These are phyloP conservation scores for Tetragnatha versicolor DNA, from an alignment of 1,140 invertebrate genomes.

Conservation along the genomic window DNA sequence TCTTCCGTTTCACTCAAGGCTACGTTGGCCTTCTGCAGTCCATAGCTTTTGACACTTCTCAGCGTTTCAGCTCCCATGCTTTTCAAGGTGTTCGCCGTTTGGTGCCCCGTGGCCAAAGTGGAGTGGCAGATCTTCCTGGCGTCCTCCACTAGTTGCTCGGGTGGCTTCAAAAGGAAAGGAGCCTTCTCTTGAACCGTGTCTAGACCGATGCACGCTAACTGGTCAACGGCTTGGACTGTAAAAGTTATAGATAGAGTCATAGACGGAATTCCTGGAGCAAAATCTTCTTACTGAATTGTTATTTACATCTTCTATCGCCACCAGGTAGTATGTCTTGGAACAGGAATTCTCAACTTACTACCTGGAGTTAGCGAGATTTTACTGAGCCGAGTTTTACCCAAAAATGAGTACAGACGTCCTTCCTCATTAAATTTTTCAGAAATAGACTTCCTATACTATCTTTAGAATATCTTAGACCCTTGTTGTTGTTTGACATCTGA, in stretches of 20 bases:
- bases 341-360: neutral
- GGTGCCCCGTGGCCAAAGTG: constrained; percentile 15
- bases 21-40: constrained; percentile 33
- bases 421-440: too few relatives aligned
- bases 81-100: constrained; percentile 33
- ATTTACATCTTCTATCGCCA: neutral
- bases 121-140: constrained; percentile 28
- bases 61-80: constrained; percentile 24
- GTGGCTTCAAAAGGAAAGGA: constrained; percentile 32
- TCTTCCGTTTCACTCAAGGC: constrained; percentile 32
- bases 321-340: neutral
- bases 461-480: too few relatives aligned
- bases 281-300: neutral
- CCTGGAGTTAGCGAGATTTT: neutral
- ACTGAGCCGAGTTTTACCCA: neutral
- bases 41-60: constrained; percentile 30
- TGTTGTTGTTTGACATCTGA: too few relatives aligned
- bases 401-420: neutral
- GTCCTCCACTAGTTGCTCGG: constrained; percentile 40
- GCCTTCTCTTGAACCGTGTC: constrained; percentile 29
- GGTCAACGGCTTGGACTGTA: constrained; percentile 27
- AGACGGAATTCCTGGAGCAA: neutral
- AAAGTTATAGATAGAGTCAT: neutral
- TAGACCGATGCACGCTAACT: constrained; percentile 30
- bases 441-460: too few relatives aligned